Conservation (phyloP, 53 echinoderm and acorn worm species). For the Crossaster papposus region DNA sequence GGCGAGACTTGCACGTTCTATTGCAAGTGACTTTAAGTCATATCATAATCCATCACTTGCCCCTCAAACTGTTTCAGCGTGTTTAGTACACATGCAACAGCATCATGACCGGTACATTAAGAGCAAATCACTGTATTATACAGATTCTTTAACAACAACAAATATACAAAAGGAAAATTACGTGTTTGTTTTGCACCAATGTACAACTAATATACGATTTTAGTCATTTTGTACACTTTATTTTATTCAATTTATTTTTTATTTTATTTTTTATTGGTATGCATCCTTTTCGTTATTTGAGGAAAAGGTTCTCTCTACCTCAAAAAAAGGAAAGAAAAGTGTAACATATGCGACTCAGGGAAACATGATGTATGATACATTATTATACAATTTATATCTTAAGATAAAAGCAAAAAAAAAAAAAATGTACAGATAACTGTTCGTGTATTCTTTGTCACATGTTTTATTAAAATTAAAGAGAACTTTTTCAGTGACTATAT, state of each 20-base stretch:
- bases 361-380: conserved; percentile 43
- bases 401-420: conserved; percentile 30
- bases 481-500: conserved; percentile 23
- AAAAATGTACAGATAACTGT: conserved; percentile 40
- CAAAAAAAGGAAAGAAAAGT: conserved; percentile 23
- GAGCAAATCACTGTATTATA: not conserved
- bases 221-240: conserved; percentile 36
- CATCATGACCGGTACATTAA: too few relatives aligned
- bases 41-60: too few relatives aligned
- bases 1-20: too few relatives aligned
- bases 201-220: conserved; percentile 8
- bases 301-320: conserved; percentile 40
- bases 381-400: conserved; percentile 57
- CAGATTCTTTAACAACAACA: not conserved
- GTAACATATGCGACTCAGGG: conserved; percentile 50
- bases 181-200: not conserved
- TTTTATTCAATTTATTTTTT: not conserved
- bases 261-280: not conserved
- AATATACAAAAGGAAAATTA: too few relatives aligned
- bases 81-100: too few relatives aligned
- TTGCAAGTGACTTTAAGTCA: too few relatives aligned
- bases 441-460: conserved; percentile 49
- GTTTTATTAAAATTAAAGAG: not conserved
- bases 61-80: too few relatives aligned
- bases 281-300: conserved; percentile 7